phyloP scores from a whole-genome alignment of 2,888 invertebrate genomes.

The Patella ulyssiponensis region DNA sequence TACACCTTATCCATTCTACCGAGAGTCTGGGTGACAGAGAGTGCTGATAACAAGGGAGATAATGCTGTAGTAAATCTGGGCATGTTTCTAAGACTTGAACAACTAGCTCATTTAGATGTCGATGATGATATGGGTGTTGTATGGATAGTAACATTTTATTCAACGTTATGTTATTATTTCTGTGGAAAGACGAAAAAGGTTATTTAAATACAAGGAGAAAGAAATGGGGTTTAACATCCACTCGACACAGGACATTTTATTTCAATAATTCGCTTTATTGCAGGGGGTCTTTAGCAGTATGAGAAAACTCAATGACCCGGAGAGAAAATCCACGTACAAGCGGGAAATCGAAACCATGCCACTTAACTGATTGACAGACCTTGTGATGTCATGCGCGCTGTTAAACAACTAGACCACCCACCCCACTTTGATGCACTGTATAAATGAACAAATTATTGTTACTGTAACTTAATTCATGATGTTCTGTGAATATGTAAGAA shows the following conservation, averaged over 20 bases:
- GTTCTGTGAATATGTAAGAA: constrained; percentile 23
- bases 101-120: constrained; percentile 50
- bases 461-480: constrained; percentile 17
- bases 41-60: constrained; percentile 47
- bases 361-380: too few species aligned
- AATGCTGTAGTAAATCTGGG: constrained; percentile 60
- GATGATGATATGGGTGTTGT: constrained; percentile 40
- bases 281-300: too few species aligned
- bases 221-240: too few species aligned
- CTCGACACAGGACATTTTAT: too few species aligned
- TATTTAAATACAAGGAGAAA: too few species aligned
- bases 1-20: constrained; percentile 49
- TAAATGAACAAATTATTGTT: not conserved
- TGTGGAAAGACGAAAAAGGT: constrained; percentile 26
- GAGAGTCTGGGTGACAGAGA: constrained; percentile 52
- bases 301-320: too few species aligned
- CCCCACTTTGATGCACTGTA: not conserved
- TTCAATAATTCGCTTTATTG: too few species aligned
- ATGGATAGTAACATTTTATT: constrained; percentile 45
- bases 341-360: too few species aligned
- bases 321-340: too few species aligned
- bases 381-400: too few species aligned
- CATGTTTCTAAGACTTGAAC: constrained; percentile 51
- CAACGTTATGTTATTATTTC: constrained; percentile 50
- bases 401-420: not conserved